These are phyloP conservation scores for Glomeris maerens DNA, from an alignment of 1,140 invertebrate genomes.

Conservation along the genomic window DNA sequence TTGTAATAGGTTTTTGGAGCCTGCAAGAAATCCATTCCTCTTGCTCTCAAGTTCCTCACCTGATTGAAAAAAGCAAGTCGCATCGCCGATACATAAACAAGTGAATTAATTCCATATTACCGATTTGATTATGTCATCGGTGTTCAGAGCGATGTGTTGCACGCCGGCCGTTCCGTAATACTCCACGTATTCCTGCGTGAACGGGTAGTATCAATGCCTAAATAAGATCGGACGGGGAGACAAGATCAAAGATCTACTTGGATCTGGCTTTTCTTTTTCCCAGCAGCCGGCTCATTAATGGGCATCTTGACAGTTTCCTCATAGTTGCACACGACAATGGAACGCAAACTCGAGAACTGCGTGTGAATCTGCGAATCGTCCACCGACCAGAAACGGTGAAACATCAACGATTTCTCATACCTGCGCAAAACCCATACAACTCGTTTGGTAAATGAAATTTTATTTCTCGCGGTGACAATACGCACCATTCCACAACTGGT, in stretches of 20 bases:
- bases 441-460: slow-evolving; percentile 6
- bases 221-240: too few relatives aligned
- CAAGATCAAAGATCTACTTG: slow-evolving; percentile 28
- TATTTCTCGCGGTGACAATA: background rate
- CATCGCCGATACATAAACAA: background rate
- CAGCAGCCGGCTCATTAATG: slow-evolving; percentile 94
- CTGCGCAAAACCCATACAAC: slow-evolving; percentile 26
- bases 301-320: slow-evolving; percentile 98
- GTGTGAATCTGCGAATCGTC: slow-evolving; percentile 94
- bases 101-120: slow-evolving; percentile 38
- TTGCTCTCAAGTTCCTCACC: slow-evolving; percentile 60
- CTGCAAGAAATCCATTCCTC: slow-evolving; percentile 79
- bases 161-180: slow-evolving; percentile 96
- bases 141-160: slow-evolving; percentile 95
- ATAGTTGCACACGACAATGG: slow-evolving; percentile 93
- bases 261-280: slow-evolving; percentile 93
- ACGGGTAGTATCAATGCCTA: too few relatives aligned
- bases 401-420: slow-evolving; percentile 84
- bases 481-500: slow-evolving; percentile 63
- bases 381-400: slow-evolving; percentile 98
- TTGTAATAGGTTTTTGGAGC: slow-evolving; percentile 86
- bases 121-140: slow-evolving; percentile 72
- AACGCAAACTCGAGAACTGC: slow-evolving; percentile 86
- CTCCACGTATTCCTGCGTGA: slow-evolving; percentile 91
- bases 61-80: slow-evolving; percentile 25